Conservation (phyloP, 2,888 invertebrate genomes). For the Carabus problematicus region DNA sequence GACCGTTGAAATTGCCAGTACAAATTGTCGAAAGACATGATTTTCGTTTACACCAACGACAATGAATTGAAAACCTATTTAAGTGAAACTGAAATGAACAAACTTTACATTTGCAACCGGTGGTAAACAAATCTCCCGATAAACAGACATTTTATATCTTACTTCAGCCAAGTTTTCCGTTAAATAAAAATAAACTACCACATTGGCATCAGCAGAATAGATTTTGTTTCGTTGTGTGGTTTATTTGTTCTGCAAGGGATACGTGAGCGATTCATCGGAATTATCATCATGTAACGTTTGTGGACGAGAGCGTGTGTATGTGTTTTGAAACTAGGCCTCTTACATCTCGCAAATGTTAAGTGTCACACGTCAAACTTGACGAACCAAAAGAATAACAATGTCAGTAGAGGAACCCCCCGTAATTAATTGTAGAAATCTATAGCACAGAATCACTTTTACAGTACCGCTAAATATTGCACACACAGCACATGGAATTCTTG, state of each 20-base stretch:
- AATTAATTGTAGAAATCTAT: neutral
- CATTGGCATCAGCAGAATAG: neutral
- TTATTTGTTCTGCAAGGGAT: slow-evolving; percentile 14
- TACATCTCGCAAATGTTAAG: neutral
- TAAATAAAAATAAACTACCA: too few relatives aligned
- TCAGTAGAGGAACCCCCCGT: slow-evolving; percentile 1
- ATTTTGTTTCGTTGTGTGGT: slow-evolving; percentile 7
- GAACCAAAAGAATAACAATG: neutral
- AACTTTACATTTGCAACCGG: neutral
- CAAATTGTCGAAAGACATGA: slow-evolving; percentile 26
- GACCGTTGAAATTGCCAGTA: slow-evolving; percentile 33
- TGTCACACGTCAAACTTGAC: slow-evolving; percentile 3
- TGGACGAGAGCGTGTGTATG: neutral
- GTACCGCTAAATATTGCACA: neutral
- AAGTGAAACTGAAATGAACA: neutral
- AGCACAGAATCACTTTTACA: neutral
- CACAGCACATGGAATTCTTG: too few relatives aligned
- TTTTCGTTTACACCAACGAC: slow-evolving; percentile 12
- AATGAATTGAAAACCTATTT: neutral
- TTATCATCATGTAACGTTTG: slow-evolving; percentile 1
- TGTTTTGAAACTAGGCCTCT: neutral
- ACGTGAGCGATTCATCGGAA: neutral
- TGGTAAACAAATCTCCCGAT: slow-evolving; percentile 17
- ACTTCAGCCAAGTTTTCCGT: neutral
- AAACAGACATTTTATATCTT: neutral